Evolutionary conservation across 64 coral and sea anemone species (phyloP).

Genomic region (Actinia equina): DNA sequence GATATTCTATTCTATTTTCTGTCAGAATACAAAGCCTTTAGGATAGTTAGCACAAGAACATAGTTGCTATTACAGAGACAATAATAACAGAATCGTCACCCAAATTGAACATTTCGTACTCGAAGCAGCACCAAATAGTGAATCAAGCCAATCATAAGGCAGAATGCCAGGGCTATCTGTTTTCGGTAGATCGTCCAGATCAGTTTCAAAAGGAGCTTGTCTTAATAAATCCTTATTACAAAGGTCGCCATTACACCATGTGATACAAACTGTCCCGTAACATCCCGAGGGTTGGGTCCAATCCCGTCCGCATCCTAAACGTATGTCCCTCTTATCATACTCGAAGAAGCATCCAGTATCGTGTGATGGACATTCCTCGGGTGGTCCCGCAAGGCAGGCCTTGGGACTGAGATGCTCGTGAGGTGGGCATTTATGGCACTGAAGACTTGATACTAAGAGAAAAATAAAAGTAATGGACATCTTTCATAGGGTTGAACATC

Average conservation of each 20-base stretch:
- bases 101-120: background rate
- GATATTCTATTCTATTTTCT: background rate
- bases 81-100: background rate
- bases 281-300: constrained; percentile 16
- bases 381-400: constrained; percentile 6
- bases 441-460: background rate
- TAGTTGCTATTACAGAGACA: background rate
- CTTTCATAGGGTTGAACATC: too few species aligned
- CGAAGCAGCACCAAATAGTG: background rate
- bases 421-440: constrained; percentile 23
- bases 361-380: background rate
- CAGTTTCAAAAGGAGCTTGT: constrained; percentile 17
- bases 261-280: constrained; percentile 13
- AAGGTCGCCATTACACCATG: background rate
- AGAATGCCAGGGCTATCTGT: background rate
- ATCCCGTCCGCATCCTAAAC: constrained; percentile 16
- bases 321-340: background rate
- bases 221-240: constrained; percentile 1
- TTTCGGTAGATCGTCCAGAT: background rate
- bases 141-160: background rate
- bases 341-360: constrained; percentile 30
- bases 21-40: too few species aligned
- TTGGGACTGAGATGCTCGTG: constrained; percentile 10
- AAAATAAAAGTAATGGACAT: background rate
- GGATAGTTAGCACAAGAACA: background rate